Base-by-base conservation (phyloP, 2,797 vertebrate genomes). In the Sebastiscus albofasciatus region DNA sequence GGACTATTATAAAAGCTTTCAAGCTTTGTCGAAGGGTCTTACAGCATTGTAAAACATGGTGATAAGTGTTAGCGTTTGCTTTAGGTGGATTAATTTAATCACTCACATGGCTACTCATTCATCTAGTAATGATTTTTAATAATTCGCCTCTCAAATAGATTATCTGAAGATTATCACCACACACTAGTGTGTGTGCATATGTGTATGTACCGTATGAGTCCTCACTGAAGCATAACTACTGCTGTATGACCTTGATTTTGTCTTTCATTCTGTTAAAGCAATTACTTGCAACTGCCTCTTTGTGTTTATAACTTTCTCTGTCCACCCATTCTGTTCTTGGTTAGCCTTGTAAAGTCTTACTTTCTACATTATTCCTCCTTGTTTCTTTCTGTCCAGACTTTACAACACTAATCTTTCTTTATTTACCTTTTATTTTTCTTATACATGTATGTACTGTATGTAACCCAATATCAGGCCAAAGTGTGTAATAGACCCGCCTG, bases 81-180 rank as follows among this genome's bases (percentile, higher is more conserved):
- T 79, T 73, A n/a, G 68, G 55, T 69, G 77, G 70, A 88, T 81
- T 82, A 10, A 75, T 90, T 75, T 54, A 77, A 77, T 71, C n/a
- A 26, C 55, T 74, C 46, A 24, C 8, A 16, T 55, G n/a, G 24
- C 62, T 75, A 68, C 71, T 80, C 16, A 20, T 79, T 85, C 52
- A 65, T 82, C 36, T 78, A 29, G 18, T 13, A 66, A 75, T 56
- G 34, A 72, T 72, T 77, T 76, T 80, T 75, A 36, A 54, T 24
- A n/a, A 71, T 67, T 73, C 0, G 2, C 14, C 33, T 66, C 36
- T 67, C 42, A 75, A 60, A 79, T 49, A 67, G 59, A 68, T 77
- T 60, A 72, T 72, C 55, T 58, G 54, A 56, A 55, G 49, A 56
- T 56, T 34, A 56, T 22, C 22, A 18, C 67, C 11, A 2, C 46